Conservation (phyloP, 2,888 invertebrate species). For the Drosophila demipolita region DNA sequence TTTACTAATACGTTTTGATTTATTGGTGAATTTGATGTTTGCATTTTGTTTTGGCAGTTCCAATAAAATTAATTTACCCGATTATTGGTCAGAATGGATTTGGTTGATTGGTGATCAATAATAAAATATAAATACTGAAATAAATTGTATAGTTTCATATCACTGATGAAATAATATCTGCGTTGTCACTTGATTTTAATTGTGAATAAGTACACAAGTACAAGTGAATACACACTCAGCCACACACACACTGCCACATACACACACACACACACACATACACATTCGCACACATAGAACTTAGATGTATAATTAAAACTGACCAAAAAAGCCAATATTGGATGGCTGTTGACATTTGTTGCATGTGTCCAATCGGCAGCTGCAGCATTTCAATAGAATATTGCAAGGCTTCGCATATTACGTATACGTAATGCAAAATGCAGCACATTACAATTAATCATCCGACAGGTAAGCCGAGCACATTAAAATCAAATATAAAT, state of each 20-base stretch:
- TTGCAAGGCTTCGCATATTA: slow-evolving; percentile 13
- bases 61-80: slow-evolving; percentile 9
- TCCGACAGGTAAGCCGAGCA: slow-evolving; percentile 69
- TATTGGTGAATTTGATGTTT: slow-evolving; percentile 8
- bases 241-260: too few species aligned
- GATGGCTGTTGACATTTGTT: slow-evolving; percentile 34
- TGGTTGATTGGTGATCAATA: neutral
- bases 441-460: slow-evolving; percentile 76
- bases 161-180: slow-evolving; percentile 7
- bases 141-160: neutral
- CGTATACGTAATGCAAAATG: slow-evolving; percentile 65
- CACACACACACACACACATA: neutral
- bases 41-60: neutral
- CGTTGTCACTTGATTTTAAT: slow-evolving; percentile 23
- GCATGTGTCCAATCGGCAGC: slow-evolving; percentile 24
- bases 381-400: slow-evolving; percentile 39
- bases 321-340: slow-evolving; percentile 16
- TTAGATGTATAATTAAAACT: slow-evolving; percentile 37
- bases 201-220: slow-evolving; percentile 16
- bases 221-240: neutral
- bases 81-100: neutral
- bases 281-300: slow-evolving; percentile 20
- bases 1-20: neutral
- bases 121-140: neutral
- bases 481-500: slow-evolving; percentile 74